These are phyloP conservation scores for Tupaia chinensis DNA, from an alignment of 2,113 vertebrate genomes.

Conservation along the genomic window DNA sequence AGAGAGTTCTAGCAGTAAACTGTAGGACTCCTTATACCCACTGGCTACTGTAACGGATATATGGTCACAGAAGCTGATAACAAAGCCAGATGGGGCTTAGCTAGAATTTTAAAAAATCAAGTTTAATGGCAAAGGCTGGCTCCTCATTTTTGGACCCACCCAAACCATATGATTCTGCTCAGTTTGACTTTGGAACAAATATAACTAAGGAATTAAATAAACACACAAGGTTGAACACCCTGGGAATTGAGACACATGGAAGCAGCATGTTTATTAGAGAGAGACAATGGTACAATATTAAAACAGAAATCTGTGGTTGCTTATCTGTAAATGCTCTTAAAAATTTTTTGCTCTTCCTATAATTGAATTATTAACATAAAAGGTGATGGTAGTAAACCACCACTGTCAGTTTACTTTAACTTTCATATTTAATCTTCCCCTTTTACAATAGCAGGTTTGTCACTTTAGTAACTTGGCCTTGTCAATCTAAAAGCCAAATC, in stretches of 20 bases:
- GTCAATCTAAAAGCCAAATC: background rate
- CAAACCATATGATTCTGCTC: background rate
- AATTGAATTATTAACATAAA: slow-evolving; percentile 37
- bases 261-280: background rate
- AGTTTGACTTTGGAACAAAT: background rate
- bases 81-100: background rate
- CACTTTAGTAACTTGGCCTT: slow-evolving; percentile 1
- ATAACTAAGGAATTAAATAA: slow-evolving; percentile 47
- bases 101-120: slow-evolving; percentile 19
- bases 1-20: background rate
- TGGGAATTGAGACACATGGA: background rate
- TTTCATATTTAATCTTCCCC: background rate
- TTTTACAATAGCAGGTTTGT: slow-evolving; percentile 4
- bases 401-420: background rate
- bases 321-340: slow-evolving; percentile 21
- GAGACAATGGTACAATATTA: background rate
- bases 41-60: background rate
- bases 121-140: slow-evolving; percentile 1
- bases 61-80: slow-evolving; percentile 2
- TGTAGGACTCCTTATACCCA: background rate
- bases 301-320: slow-evolving; percentile 12
- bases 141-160: slow-evolving; percentile 9
- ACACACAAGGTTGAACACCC: background rate
- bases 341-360: background rate
- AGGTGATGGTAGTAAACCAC: background rate